Evolutionary conservation across 2,888 invertebrate species (phyloP), one percentile per base, ranked within the genome.

Genomic region (Zaprionus obscuricornis): DNA sequence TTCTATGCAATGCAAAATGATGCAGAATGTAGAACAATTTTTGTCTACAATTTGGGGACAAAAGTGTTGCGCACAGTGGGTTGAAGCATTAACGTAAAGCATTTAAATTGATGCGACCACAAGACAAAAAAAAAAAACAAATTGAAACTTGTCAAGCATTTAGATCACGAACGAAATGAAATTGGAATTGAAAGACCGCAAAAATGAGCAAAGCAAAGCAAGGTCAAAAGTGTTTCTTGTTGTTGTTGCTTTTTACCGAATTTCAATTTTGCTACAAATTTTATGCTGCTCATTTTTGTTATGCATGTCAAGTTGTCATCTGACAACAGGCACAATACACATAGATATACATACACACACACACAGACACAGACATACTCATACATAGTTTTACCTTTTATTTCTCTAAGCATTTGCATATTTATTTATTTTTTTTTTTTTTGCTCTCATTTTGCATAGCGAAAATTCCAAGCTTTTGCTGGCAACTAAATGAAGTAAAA

Each of bases 101-200:
- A 71, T 59, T 72, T 59, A 67, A 72, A 72, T 56, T 56, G 64
- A 64, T 67, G 65, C 65, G 65, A 69, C 69, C 59, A 49, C 60
- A 50, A 29, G 26, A 51, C 54, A 42, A 24, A 47, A 29, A 52
- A 34, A n/a, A 8, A 17, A 39, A 34, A 39, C 37, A 18, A 47
- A 39, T 69, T 64, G 31, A 51, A 55, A 51, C 43, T 47, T 33
- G 54, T 58, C 51, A 58, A 65, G 74, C 57, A 72, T 68, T 73
- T 64, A 57, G 69, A 69, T 60, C 69, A 72, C 64, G 47, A 43
- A 11, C 46, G 5, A 36, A 42, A 42, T 11, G 45, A 36, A 11
- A 14, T 6, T 6, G n/a, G 14, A 42, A 46, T 22, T 22, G 22
- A 26, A 20, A 24, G 14, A 8, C 13, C 7, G 22, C 16, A n/a